Evolutionary conservation across 2,888 invertebrate species (phyloP).

Genomic region (Caenorhabditis sp.): DNA sequence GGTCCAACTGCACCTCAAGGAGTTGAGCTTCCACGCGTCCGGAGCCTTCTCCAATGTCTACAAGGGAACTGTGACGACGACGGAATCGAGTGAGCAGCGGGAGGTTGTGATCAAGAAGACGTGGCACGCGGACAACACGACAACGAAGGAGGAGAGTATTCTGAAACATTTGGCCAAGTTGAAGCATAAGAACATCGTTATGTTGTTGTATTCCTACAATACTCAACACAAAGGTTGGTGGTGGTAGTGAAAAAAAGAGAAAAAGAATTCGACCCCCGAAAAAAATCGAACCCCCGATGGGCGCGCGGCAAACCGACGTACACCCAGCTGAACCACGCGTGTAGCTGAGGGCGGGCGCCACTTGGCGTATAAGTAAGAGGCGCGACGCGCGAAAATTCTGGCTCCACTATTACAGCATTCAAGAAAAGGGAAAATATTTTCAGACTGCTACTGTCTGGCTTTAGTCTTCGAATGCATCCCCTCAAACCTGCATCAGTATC

Average conservation of each 20-base stretch:
- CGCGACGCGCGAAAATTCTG: too few species aligned
- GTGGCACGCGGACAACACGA: slow-evolving; percentile 58
- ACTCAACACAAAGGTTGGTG: slow-evolving; percentile 16
- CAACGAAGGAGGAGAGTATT: slow-evolving; percentile 87
- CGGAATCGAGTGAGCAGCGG: background rate
- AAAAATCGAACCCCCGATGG: too few species aligned
- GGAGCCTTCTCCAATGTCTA: slow-evolving; percentile 28
- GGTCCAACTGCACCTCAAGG: background rate
- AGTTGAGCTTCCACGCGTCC: slow-evolving; percentile 11
- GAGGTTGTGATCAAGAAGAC: slow-evolving; percentile 75
- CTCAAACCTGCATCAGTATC: background rate
- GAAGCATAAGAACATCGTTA: slow-evolving; percentile 97
- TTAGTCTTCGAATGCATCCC: slow-evolving; percentile 5
- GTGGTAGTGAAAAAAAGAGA: too few species aligned
- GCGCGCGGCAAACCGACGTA: too few species aligned
- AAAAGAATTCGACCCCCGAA: too few species aligned
- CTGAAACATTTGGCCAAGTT: slow-evolving; percentile 94
- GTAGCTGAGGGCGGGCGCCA: too few species aligned
- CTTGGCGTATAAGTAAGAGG: too few species aligned
- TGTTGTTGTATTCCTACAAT: slow-evolving; percentile 93
- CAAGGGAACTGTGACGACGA: background rate
- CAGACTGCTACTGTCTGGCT: background rate
- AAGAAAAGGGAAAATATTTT: too few species aligned
- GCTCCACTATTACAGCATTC: too few species aligned
- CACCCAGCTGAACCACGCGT: too few species aligned